Conservation (phyloP, 1,140 invertebrate species). For the Drosophila tsacasi region DNA sequence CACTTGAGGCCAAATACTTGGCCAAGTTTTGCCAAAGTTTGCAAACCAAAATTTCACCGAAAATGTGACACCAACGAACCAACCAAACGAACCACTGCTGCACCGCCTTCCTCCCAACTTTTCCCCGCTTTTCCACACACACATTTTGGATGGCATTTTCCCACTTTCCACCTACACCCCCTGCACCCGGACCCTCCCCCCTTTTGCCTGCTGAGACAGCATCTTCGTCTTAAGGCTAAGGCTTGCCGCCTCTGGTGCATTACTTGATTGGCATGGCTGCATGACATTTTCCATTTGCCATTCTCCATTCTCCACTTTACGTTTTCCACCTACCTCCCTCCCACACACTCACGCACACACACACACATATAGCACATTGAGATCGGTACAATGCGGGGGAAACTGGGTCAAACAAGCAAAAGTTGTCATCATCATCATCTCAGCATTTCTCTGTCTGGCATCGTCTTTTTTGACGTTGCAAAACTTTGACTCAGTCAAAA, state of each 20-base stretch:
- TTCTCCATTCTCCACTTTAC: neutral
- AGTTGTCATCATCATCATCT: constrained; percentile 28
- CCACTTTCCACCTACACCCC: neutral
- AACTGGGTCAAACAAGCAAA: constrained; percentile 49
- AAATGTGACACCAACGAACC: constrained; percentile 83
- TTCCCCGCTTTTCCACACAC: constrained; percentile 27
- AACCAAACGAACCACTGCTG: constrained; percentile 76
- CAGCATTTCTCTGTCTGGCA: constrained; percentile 28
- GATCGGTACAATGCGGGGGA: constrained; percentile 34
- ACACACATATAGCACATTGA: constrained; percentile 19
- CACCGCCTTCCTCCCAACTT: constrained; percentile 11
- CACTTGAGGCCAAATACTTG: constrained; percentile 82
- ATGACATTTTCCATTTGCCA: constrained; percentile 50
- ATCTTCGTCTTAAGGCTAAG: constrained; percentile 24
- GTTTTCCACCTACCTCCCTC: neutral
- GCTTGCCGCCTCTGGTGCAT: constrained; percentile 48
- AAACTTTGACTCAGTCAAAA: constrained; percentile 52
- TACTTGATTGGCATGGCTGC: constrained; percentile 80
- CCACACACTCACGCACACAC: neutral
- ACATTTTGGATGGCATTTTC: constrained; percentile 44
- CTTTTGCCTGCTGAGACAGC: neutral
- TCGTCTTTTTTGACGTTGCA: constrained; percentile 35
- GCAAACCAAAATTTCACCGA: constrained; percentile 82
- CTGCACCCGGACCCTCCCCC: neutral
- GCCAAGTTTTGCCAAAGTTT: constrained; percentile 84